These are phyloP conservation scores for Hiodon tergisus DNA, from an alignment of 2,113 vertebrate genomes.

Conservation along the genomic window DNA sequence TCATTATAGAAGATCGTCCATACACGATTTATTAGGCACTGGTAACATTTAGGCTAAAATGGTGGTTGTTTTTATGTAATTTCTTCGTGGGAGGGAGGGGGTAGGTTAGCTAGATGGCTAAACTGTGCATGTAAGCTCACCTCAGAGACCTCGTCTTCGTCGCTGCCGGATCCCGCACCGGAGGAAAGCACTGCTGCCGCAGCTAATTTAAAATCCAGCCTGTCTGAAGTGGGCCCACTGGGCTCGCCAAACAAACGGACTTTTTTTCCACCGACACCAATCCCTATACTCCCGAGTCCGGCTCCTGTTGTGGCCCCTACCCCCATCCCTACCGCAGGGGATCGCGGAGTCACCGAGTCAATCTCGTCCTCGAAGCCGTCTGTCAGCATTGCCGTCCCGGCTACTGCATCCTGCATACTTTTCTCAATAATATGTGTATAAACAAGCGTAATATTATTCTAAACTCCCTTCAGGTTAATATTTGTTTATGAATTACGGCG, in stretches of 20 bases:
- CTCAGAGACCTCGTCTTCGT: slow-evolving; percentile 96
- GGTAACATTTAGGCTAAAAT: background rate
- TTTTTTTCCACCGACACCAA: slow-evolving; percentile 73
- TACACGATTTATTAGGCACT: too few relatives aligned
- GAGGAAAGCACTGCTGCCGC: slow-evolving; percentile 85
- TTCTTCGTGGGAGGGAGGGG: background rate
- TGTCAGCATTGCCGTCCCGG: slow-evolving; percentile 83
- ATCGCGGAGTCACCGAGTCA: slow-evolving; percentile 94
- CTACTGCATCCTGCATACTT: slow-evolving; percentile 83
- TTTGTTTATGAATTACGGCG: slow-evolving; percentile 54
- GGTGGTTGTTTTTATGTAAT: background rate
- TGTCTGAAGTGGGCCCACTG: slow-evolving; percentile 73
- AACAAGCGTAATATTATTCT: slow-evolving; percentile 56
- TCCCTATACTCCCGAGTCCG: slow-evolving; percentile 73
- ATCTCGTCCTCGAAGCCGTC: slow-evolving; percentile 94
- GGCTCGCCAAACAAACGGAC: slow-evolving; percentile 73
- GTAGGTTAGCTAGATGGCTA: slow-evolving; percentile 18
- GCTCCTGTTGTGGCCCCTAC: slow-evolving; percentile 74
- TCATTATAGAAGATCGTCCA: background rate
- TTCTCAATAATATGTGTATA: slow-evolving; percentile 60
- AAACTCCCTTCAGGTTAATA: slow-evolving; percentile 55
- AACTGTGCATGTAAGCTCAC: slow-evolving; percentile 48
- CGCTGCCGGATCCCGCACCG: slow-evolving; percentile 85
- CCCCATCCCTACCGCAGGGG: slow-evolving; percentile 80
- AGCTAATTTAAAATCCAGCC: slow-evolving; percentile 87